Percentiles rank a stretch among this genome's conserved stretches.
phyloP scores from a whole-genome alignment of 2,797 vertebrate genomes.

The Molothrus ater region DNA sequence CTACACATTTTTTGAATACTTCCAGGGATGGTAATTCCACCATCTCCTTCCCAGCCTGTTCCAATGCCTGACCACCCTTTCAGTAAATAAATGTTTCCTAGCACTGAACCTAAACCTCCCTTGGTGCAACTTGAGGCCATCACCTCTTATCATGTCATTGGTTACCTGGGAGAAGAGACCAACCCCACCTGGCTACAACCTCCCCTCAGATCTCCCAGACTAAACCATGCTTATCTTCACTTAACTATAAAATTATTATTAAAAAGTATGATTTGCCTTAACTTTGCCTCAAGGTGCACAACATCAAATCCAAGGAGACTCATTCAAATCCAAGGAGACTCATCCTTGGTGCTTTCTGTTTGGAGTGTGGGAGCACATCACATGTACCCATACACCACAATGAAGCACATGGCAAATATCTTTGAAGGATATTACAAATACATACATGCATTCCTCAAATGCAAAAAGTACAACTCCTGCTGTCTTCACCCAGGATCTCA shows the following conservation, averaged over 20 bases:
- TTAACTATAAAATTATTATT: background rate
- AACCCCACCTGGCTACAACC: background rate
- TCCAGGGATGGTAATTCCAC: background rate
- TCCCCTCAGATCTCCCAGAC: background rate
- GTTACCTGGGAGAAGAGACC: background rate
- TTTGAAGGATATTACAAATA: background rate
- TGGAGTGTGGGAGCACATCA: background rate
- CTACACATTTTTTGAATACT: background rate
- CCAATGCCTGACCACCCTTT: background rate
- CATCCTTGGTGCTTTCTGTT: background rate
- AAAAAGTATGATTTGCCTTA: background rate
- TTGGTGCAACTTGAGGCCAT: background rate
- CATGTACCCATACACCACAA: rapidly evolving
- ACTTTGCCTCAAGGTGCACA: background rate
- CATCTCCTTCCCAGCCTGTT: background rate
- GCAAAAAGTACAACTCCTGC: background rate
- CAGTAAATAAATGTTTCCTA: background rate
- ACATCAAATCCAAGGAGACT: background rate
- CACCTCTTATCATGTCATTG: background rate
- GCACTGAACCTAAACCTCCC: background rate
- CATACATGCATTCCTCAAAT: background rate
- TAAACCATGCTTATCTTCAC: background rate
- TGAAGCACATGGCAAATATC: background rate
- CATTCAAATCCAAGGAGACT: background rate
- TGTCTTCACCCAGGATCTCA: background rate